These are phyloP conservation scores for Gadus macrocephalus DNA, from an alignment of 2,113 vertebrate species.

Conservation along the genomic window DNA sequence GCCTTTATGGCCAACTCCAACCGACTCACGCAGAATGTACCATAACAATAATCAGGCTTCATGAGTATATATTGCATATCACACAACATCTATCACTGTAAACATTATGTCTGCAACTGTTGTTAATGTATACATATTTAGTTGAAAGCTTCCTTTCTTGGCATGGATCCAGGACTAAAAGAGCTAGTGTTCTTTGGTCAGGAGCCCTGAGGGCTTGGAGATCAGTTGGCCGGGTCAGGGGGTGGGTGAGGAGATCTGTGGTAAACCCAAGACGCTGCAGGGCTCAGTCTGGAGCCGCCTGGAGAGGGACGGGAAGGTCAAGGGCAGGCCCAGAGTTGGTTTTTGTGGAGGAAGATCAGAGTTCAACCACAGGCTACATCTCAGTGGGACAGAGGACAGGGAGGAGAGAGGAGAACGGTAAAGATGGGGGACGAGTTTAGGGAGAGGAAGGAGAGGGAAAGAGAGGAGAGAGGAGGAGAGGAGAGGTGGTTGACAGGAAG, in stretches of 20 bases:
- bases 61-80: no score
- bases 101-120: no score
- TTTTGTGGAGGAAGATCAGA: slow-evolving; percentile 32
- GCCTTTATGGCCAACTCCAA: not conserved
- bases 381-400: no score
- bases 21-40: not conserved
- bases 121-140: no score
- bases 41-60: not conserved
- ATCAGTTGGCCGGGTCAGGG: no score
- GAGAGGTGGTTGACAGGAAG: not conserved
- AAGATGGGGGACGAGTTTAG: not conserved
- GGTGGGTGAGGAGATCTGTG: slow-evolving; percentile 45
- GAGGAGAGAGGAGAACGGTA: no score
- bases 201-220: no score
- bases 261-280: slow-evolving; percentile 45
- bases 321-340: slow-evolving; percentile 42
- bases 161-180: no score
- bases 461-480: not conserved
- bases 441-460: not conserved
- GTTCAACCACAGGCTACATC: not conserved
- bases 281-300: slow-evolving; percentile 39
- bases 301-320: slow-evolving; percentile 48
- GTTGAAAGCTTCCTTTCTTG: no score
- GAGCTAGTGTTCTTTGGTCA: no score
- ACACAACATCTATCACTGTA: no score